These are phyloP conservation scores for Cossypha polioptera DNA, from an alignment of 2,797 vertebrate species.

Conservation along the genomic window DNA sequence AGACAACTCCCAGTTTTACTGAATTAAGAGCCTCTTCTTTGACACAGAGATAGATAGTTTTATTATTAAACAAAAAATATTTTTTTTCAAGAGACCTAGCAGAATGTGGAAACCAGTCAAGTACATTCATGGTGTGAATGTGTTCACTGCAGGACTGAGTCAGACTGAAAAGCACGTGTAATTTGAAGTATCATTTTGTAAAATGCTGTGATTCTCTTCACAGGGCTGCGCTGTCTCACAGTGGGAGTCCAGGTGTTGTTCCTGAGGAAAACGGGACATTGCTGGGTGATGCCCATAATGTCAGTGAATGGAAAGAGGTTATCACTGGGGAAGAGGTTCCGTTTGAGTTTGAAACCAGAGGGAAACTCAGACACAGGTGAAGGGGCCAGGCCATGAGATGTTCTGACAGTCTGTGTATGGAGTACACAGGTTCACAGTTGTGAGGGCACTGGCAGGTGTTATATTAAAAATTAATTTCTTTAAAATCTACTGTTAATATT, in stretches of 20 bases:
- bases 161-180: neutral
- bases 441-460: neutral
- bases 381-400: neutral
- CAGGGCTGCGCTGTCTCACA: constrained; percentile 96
- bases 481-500: neutral
- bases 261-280: constrained; percentile 82
- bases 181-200: neutral
- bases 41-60: neutral
- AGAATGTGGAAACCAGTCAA: neutral
- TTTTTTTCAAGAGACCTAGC: neutral
- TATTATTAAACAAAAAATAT: neutral
- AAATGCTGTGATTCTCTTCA: constrained; percentile 1
- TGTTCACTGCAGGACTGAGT: neutral
- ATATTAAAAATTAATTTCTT: neutral
- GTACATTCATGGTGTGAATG: rapidly evolving
- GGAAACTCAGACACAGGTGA: constrained; percentile 87
- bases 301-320: constrained; percentile 95
- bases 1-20: neutral
- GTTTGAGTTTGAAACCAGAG: constrained; percentile 94
- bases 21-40: neutral
- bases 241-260: constrained; percentile 90
- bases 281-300: constrained; percentile 87
- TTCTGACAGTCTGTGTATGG: neutral
- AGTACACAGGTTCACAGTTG: neutral
- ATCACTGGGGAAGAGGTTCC: constrained; percentile 92